A percentile compares a stretch with the other conserved stretches of the same genome.
These are phyloP conservation scores for Bradysia coprophila DNA, from an alignment of 1,140 invertebrate species.

Conservation along the genomic window DNA sequence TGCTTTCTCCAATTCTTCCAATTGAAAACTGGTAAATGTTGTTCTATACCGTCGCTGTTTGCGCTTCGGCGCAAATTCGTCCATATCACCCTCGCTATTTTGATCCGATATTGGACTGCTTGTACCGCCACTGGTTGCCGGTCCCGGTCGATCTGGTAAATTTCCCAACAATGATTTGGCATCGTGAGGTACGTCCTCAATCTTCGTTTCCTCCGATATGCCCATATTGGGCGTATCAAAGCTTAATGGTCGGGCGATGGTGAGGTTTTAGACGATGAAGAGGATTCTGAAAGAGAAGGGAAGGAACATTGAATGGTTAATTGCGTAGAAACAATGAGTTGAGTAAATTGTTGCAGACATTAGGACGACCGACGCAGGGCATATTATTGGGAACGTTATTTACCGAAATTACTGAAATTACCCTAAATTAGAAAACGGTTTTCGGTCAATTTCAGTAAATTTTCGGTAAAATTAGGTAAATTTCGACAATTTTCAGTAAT, in stretches of 20 bases:
- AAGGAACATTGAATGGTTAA: too few relatives aligned
- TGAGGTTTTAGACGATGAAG: too few relatives aligned
- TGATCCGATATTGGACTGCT: conserved; percentile 36
- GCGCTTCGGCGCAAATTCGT: conserved; percentile 70
- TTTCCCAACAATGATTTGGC: conserved; percentile 18
- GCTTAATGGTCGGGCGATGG: background rate
- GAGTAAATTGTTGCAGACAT: too few relatives aligned
- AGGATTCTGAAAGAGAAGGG: too few relatives aligned
- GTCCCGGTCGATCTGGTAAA: conserved; percentile 7
- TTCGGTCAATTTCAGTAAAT: too few relatives aligned
- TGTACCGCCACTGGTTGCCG: conserved; percentile 14
- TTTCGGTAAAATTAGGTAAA: too few relatives aligned
- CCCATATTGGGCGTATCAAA: conserved; percentile 28
- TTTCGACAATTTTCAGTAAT: too few relatives aligned
- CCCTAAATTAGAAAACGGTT: too few relatives aligned
- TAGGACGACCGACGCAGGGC: too few relatives aligned
- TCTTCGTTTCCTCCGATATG: conserved; percentile 31
- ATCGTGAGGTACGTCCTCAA: conserved; percentile 33
- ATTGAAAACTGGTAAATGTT: conserved; percentile 86
- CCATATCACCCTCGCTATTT: conserved; percentile 55
- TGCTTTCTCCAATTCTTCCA: conserved; percentile 93
- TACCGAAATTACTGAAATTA: too few relatives aligned
- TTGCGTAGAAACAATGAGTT: too few relatives aligned
- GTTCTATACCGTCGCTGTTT: conserved; percentile 85
- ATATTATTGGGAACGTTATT: too few relatives aligned